A percentile compares a stretch with the other conserved stretches of the same genome.
Evolutionary conservation across 2,888 invertebrate species (phyloP).

Genomic region (Caenorhabditis angaria): DNA sequence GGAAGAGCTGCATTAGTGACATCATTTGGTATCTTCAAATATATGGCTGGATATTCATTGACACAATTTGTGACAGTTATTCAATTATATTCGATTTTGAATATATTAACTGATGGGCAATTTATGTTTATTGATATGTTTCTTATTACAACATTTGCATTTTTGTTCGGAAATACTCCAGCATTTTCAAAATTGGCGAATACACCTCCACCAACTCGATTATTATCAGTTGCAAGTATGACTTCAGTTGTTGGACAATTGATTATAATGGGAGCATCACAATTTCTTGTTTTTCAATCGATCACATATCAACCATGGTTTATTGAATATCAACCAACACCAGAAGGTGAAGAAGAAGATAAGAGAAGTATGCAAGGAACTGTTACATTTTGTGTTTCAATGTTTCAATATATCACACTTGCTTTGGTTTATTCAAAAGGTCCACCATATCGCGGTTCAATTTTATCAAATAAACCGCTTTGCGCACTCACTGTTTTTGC

Average conservation of each 20-base stretch:
- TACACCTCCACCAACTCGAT: slow-evolving; percentile 67
- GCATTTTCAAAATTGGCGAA: slow-evolving; percentile 62
- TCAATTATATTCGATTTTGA: slow-evolving; percentile 75
- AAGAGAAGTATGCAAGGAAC: slow-evolving; percentile 84
- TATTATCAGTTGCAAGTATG: slow-evolving; percentile 79
- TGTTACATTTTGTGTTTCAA: slow-evolving; percentile 81
- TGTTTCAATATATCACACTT: slow-evolving; percentile 81
- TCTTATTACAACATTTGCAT: slow-evolving; percentile 74
- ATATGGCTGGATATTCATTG: slow-evolving; percentile 90
- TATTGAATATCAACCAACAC: slow-evolving; percentile 72
- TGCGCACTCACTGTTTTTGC: slow-evolving; percentile 47
- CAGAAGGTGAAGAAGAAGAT: slow-evolving; percentile 75
- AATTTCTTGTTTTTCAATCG: slow-evolving; percentile 66
- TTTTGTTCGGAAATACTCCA: slow-evolving; percentile 72
- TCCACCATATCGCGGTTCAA: slow-evolving; percentile 41
- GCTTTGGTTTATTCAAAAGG: slow-evolving; percentile 83
- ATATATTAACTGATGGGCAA: slow-evolving; percentile 71
- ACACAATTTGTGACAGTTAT: slow-evolving; percentile 81
- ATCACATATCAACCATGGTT: slow-evolving; percentile 69
- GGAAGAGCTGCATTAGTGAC: slow-evolving; percentile 91
- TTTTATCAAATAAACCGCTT: slow-evolving; percentile 41
- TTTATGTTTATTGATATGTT: slow-evolving; percentile 76
- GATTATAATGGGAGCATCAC: slow-evolving; percentile 78
- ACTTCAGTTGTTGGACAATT: slow-evolving; percentile 81
- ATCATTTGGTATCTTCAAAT: slow-evolving; percentile 96